Base-by-base conservation (phyloP, 2,113 vertebrate genomes). In the Scortum barcoo region DNA sequence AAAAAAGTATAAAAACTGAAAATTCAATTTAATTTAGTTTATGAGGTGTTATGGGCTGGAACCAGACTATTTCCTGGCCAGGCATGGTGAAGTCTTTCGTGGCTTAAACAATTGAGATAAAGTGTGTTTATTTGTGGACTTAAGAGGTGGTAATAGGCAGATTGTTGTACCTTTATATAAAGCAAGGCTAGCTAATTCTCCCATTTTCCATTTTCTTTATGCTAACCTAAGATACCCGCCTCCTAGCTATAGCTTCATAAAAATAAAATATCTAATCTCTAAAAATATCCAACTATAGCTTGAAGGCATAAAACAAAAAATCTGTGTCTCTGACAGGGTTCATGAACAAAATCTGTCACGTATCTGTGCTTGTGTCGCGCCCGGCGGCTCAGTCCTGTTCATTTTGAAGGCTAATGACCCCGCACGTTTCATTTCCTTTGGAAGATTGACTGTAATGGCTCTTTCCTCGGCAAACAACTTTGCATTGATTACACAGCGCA, bases 391-490 rank as follows among this genome's bases (percentile, higher is more conserved):
- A 51, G 51, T 57, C 14, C 53, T 68, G 54, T 22, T 74, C 60
- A 62, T 83, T 86, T 33, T 63, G 26, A 76, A 74, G 51, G 38
- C 67, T 79, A 60, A 81, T 57, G 79, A 76, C 33, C 40, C 75
- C 57, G 72, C 74, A 62, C 22, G 0, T 85, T 81, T 87, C 66
- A 71, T 72, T 80, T 71, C 36, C 71, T 63, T 24, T 54, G 50
- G 30, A 42, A 69, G 40, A 71, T 28, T 73, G 38, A 69, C 51
- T 66, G 19, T 28, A 65, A 40, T 22, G 42, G 7, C 30, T 65
- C 9, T 83, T 89, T 90, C 66, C 66, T 48, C 16, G 40, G 44
- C 56, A 73, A 87, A 81, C 51, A 68, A 61, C 20, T 74, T 82
- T 38, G 44, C 16, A 75, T 71, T 78, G 69, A 84, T 88, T 63